A percentile compares a stretch with the other conserved stretches of the same genome.
Evolutionary conservation across 2,888 invertebrate species (phyloP).

Genomic region (Podotricha telesiphe): DNA sequence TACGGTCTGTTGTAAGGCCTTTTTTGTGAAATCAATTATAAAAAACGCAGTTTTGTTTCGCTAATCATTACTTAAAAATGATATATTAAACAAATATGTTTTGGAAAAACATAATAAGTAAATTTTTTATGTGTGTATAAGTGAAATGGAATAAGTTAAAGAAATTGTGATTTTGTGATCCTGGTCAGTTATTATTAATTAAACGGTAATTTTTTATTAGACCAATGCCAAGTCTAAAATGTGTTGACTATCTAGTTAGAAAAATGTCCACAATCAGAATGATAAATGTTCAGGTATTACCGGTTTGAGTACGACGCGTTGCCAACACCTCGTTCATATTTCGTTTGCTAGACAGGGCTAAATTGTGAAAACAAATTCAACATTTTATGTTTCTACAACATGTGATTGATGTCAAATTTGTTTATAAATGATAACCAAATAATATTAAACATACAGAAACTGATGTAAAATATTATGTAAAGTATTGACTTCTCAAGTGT

Average conservation of each 20-base stretch:
- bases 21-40: constrained; percentile 29
- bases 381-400: not conserved
- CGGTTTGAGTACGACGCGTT: constrained; percentile 9
- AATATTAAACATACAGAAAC: not conserved
- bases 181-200: constrained; percentile 50
- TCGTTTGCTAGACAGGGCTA: not conserved
- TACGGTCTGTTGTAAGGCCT: constrained; percentile 59
- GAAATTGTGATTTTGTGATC: constrained; percentile 24
- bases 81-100: not conserved
- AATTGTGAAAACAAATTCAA: not conserved
- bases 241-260: constrained; percentile 9
- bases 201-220: constrained; percentile 65
- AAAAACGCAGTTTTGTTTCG: constrained; percentile 30
- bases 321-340: constrained; percentile 1
- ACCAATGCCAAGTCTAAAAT: constrained; percentile 65
- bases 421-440: not conserved
- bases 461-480: not conserved
- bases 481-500: not conserved
- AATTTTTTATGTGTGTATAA: constrained; percentile 8
- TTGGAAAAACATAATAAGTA: not conserved
- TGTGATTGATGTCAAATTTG: not conserved
- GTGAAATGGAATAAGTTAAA: constrained; percentile 9
- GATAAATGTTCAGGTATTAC: constrained; percentile 26
- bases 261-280: constrained; percentile 18
- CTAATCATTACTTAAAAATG: constrained; percentile 11